These are phyloP conservation scores for Acyrthosiphon pisum DNA, from an alignment of 1,140 invertebrate genomes.

Conservation along the genomic window DNA sequence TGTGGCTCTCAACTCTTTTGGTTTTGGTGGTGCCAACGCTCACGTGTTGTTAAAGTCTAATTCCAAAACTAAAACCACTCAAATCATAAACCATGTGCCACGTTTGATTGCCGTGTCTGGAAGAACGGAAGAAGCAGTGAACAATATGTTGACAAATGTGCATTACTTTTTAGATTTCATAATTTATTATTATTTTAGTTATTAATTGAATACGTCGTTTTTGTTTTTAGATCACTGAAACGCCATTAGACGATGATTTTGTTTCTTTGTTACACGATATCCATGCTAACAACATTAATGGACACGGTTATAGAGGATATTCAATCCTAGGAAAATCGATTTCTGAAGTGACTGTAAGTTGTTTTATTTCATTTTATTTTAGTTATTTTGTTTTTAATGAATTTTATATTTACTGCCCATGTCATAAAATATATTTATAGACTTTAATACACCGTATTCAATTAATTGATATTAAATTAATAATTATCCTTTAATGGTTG, in stretches of 20 bases:
- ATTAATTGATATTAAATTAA: not conserved
- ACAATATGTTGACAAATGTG: conserved; percentile 72
- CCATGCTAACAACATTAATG: conserved; percentile 72
- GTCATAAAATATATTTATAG: not conserved
- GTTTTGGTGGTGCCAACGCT: conserved; percentile 96
- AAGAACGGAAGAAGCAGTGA: conserved; percentile 82
- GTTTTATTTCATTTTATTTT: not conserved
- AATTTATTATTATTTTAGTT: not conserved
- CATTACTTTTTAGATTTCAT: not conserved
- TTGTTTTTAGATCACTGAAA: conserved; percentile 62
- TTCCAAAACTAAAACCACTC: conserved; percentile 71
- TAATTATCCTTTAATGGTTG: not conserved
- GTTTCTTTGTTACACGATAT: conserved; percentile 79
- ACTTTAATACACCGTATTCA: not conserved
- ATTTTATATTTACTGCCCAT: not conserved
- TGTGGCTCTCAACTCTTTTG: conserved; percentile 92
- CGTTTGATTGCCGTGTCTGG: conserved; percentile 82
- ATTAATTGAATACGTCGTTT: not conserved
- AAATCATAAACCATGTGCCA: conserved; percentile 67
- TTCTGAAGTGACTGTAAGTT: conserved; percentile 65
- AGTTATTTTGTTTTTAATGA: not conserved
- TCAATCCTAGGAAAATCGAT: conserved; percentile 71
- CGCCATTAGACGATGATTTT: conserved; percentile 76
- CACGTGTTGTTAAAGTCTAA: conserved; percentile 86
- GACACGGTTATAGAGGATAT: conserved; percentile 81